Evolutionary conservation across 2,888 invertebrate species (phyloP), one percentile per base, ranked within the genome.

Genomic region (Scrobipalpa atriplicella): DNA sequence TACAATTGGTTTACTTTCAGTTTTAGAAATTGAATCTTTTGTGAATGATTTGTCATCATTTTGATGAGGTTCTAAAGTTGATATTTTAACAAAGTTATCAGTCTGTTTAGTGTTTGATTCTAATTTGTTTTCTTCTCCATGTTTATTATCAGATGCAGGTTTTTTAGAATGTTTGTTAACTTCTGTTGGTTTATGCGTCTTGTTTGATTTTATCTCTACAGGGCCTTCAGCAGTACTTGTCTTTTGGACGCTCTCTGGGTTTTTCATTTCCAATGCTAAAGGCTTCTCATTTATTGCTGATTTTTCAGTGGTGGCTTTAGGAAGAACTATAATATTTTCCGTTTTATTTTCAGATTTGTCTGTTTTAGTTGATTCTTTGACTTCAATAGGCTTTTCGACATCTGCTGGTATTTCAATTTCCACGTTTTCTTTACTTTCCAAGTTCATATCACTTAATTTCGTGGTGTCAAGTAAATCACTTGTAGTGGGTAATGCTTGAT

Each of bases 381-480:
- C 65, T 65, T 75, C 75, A 60, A 75, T 75, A 11, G 74, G 76
- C 67, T 78, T 79, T 63, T 75, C 77, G 62, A 64, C 43, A 62
- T 81, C 81, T 11, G 79, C 71, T n/a, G 89, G 84, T 71, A 90
- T 91, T 65, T 90, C 89, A 62, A 90, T 82, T 68, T 90, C 90
- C 68, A 86, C 54, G 70, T 84, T 86, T 82, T 92, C 91, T 76
- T 93, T 93, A 67, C 92, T 92, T 76, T 92, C 91, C 68, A 89
- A 74, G 68, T 83, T 81, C 47, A 83, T 71, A 6, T 72, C 76
- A 71, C 72, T 84, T 7, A 78, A 60, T 75, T 86, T 83, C 19
- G 83, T 85, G 2, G 78, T 77, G 64, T 91, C 90, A 66, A 87
- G 71, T 72, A 90, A 74, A 72, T 85, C 82, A 60, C 78, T 86